Percentiles rank a stretch among this genome's conserved stretches.
Evolutionary conservation across 2,797 vertebrate genomes (phyloP).

Genomic region (Scolopax bukidnonensis): DNA sequence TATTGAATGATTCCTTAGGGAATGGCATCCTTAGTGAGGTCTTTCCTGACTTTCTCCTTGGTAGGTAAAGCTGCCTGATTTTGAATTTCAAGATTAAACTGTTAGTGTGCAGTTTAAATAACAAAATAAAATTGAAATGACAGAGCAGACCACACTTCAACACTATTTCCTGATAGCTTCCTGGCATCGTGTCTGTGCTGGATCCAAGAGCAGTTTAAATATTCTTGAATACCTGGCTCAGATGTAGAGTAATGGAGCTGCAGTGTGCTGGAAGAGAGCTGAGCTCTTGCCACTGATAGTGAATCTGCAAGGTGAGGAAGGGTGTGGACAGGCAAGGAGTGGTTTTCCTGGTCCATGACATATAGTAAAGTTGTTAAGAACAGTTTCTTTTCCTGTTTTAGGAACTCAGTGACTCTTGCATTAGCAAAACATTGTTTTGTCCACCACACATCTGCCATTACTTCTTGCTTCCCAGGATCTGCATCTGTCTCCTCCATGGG

Average conservation of each 20-base stretch:
- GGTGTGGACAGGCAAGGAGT: rapidly evolving
- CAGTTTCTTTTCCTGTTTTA: not conserved
- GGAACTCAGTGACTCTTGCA: not conserved
- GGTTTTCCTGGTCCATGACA: not conserved
- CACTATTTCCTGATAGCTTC: not conserved
- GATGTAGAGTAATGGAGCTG: not conserved
- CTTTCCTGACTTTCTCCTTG: not conserved
- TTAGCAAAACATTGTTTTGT: not conserved
- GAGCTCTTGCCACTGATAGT: not conserved
- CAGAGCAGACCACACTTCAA: not conserved
- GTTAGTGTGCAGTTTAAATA: not conserved
- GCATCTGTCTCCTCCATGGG: not conserved
- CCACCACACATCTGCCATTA: not conserved
- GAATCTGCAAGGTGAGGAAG: not conserved
- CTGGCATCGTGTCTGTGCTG: not conserved
- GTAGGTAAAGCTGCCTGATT: not conserved
- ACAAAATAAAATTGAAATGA: not conserved
- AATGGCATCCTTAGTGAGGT: not conserved
- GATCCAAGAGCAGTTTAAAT: not conserved
- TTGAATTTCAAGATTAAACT: not conserved
- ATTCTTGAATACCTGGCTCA: not conserved
- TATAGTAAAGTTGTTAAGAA: not conserved
- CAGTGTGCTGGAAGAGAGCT: not conserved
- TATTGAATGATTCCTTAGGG: not conserved
- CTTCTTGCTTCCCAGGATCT: not conserved